phyloP scores from a whole-genome alignment of 2,113 vertebrate genomes.

The Python bivittatus region DNA sequence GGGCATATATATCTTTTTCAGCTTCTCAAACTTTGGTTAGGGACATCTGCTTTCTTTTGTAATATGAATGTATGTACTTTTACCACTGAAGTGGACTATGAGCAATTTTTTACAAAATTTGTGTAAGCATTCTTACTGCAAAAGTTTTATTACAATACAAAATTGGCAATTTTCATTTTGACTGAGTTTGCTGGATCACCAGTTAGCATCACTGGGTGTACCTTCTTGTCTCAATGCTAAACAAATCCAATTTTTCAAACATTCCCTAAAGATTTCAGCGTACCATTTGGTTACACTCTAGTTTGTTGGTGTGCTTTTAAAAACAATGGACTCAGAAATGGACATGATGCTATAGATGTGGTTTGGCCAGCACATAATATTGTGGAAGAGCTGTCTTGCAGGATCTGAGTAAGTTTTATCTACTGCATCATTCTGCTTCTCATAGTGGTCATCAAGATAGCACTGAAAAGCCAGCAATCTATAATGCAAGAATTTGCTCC shows the following conservation, averaged over 20 bases:
- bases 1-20: background rate
- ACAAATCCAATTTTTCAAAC: too few relatives aligned
- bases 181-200: background rate
- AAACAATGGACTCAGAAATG: too few relatives aligned
- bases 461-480: too few relatives aligned
- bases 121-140: background rate
- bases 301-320: too few relatives aligned
- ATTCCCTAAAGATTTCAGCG: too few relatives aligned
- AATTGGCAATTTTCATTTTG: background rate
- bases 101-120: background rate
- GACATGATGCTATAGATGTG: background rate
- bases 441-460: background rate
- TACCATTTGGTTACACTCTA: too few relatives aligned
- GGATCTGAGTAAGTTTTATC: too few relatives aligned
- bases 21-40: background rate
- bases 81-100: background rate
- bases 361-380: background rate
- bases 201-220: background rate
- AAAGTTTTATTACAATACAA: background rate
- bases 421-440: background rate
- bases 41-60: background rate
- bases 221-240: too few relatives aligned
- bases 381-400: too few relatives aligned
- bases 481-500: background rate
- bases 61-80: background rate